Conservation (phyloP, 2,113 vertebrate species). For the Bos taurus region DNA sequence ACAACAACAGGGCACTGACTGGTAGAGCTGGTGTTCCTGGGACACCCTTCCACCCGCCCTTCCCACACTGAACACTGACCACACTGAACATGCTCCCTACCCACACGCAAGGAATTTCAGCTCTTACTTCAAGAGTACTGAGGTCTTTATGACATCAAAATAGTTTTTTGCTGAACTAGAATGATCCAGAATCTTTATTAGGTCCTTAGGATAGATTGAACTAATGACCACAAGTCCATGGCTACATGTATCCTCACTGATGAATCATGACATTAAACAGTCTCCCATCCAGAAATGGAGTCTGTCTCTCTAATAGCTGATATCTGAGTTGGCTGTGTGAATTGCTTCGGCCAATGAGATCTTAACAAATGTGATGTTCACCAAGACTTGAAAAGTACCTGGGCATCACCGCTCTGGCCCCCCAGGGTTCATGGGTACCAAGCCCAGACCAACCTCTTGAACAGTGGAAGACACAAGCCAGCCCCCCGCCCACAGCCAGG, state of each 20-base stretch:
- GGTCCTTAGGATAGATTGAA: background rate
- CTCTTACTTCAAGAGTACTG: background rate
- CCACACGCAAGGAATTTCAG: background rate
- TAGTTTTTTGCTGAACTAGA: background rate
- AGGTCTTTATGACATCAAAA: background rate
- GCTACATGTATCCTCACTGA: background rate
- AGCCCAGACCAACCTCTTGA: background rate
- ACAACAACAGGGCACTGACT: background rate
- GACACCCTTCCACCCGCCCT: background rate
- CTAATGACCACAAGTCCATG: background rate
- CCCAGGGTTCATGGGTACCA: background rate
- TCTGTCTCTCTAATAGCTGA: background rate
- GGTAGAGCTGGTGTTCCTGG: background rate
- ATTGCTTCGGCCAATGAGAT: background rate
- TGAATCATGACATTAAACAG: background rate
- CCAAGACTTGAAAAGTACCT: background rate
- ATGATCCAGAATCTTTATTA: background rate
- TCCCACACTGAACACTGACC: background rate
- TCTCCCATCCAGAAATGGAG: background rate
- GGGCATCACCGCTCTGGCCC: background rate
- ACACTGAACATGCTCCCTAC: background rate
- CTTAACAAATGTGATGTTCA: background rate
- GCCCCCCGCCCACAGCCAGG: background rate
- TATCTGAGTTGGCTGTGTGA: background rate
- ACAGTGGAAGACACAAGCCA: background rate